Evolutionary conservation across 1,140 invertebrate genomes (phyloP).

Genomic region (Idris sp.): DNA sequence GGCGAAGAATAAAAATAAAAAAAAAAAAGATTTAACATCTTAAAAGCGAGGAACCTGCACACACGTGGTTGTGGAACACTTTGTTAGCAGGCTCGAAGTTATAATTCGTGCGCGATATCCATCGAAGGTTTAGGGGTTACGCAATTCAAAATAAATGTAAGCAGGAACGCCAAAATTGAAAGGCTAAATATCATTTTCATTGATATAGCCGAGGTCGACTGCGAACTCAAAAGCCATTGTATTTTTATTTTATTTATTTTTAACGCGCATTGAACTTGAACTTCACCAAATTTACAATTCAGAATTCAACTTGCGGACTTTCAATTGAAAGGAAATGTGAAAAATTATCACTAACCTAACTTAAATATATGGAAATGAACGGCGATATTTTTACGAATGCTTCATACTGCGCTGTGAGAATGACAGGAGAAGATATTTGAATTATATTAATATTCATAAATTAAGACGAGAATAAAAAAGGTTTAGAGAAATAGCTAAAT

Average conservation of each 20-base stretch:
- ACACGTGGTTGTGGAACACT: slow-evolving; percentile 42
- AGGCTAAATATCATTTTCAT: slow-evolving; percentile 40
- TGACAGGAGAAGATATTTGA: no score
- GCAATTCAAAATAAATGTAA: slow-evolving; percentile 52
- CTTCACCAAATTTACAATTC: slow-evolving; percentile 45
- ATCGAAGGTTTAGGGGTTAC: slow-evolving; percentile 49
- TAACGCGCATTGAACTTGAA: slow-evolving; percentile 51
- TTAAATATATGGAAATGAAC: slow-evolving; percentile 1
- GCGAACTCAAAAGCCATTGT: slow-evolving; percentile 34
- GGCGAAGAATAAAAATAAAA: slow-evolving; percentile 39
- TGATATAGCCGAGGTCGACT: slow-evolving; percentile 37
- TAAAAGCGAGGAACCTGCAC: slow-evolving; percentile 25
- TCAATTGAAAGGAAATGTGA: slow-evolving; percentile 13
- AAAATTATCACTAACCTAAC: slow-evolving; percentile 4
- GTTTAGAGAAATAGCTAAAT: no score
- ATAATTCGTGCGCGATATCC: slow-evolving; percentile 35
- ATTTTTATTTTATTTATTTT: slow-evolving; percentile 42
- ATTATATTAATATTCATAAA: no score
- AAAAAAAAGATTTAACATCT: slow-evolving; percentile 34
- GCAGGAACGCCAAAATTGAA: slow-evolving; percentile 46
- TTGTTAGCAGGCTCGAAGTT: slow-evolving; percentile 31
- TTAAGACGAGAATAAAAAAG: no score
- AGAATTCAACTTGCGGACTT: neutral
- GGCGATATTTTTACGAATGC: neutral
- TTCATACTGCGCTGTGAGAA: neutral